Evolutionary conservation across 2,113 vertebrate species (phyloP).

Genomic region (Cebus imitator): DNA sequence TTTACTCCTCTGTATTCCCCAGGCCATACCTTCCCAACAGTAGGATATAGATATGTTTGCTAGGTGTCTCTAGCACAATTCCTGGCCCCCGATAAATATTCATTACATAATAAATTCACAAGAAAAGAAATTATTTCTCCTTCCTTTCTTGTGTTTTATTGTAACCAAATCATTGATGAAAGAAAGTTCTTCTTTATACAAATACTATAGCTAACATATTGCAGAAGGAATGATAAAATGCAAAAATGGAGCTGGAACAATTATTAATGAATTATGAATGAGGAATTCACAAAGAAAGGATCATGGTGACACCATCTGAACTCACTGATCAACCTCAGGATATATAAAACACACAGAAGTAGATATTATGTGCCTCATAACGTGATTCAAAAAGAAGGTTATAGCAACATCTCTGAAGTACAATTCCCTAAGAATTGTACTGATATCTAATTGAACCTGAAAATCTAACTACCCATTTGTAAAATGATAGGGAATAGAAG

Average conservation of each 20-base stretch:
- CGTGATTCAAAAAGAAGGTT: not conserved
- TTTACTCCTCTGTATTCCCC: not conserved
- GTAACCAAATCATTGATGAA: not conserved
- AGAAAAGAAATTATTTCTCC: not conserved
- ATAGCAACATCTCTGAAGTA: not conserved
- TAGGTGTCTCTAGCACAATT: not conserved
- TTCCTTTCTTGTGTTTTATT: not conserved
- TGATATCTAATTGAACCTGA: not conserved
- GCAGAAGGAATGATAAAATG: not conserved
- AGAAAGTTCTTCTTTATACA: not conserved
- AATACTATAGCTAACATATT: not conserved
- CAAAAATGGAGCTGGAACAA: not conserved
- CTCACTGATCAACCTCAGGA: not conserved
- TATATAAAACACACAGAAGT: too few species aligned
- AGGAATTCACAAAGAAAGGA: not conserved
- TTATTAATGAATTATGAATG: not conserved
- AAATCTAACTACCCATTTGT: not conserved
- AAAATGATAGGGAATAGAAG: not conserved
- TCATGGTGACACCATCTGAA: not conserved
- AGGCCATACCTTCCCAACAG: not conserved
- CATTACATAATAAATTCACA: not conserved
- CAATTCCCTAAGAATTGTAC: not conserved
- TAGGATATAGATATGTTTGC: not conserved
- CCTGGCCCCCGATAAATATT: not conserved
- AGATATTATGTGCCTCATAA: not conserved